phyloP scores from a whole-genome alignment of 2,113 vertebrate species.

The Glaucomys volans region DNA sequence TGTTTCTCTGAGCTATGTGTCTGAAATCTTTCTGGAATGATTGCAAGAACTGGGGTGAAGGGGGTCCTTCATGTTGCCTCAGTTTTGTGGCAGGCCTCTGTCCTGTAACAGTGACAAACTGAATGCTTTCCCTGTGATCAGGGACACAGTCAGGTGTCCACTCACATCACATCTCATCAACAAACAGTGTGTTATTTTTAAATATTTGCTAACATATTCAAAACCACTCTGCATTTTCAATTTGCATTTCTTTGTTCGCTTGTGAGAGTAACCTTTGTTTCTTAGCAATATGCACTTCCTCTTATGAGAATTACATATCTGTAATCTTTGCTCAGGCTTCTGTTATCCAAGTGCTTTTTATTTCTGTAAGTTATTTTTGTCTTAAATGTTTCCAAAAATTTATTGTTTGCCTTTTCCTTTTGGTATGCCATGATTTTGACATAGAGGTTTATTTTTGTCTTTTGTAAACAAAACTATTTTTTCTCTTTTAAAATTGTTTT shows the following conservation, averaged over 20 bases:
- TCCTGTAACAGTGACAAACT: background rate
- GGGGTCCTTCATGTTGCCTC: too few species aligned
- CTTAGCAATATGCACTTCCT: background rate
- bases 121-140: background rate
- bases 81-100: too few species aligned
- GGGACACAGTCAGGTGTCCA: background rate
- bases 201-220: background rate
- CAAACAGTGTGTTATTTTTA: background rate
- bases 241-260: slow-evolving; percentile 43
- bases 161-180: background rate
- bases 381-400: background rate
- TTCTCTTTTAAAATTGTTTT: slow-evolving; percentile 27
- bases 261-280: background rate
- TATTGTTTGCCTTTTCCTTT: background rate
- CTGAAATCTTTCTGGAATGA: too few species aligned
- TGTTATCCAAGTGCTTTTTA: background rate
- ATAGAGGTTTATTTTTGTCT: background rate
- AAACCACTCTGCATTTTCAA: background rate
- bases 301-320: background rate
- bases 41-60: too few species aligned
- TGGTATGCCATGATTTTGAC: slow-evolving; percentile 2
- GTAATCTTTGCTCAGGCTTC: background rate
- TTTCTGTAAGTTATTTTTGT: slow-evolving; percentile 44
- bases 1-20: too few species aligned
- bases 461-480: slow-evolving; percentile 14